phyloP scores from a whole-genome alignment of 2,797 vertebrate genomes.

The Harpagifer antarcticus region DNA sequence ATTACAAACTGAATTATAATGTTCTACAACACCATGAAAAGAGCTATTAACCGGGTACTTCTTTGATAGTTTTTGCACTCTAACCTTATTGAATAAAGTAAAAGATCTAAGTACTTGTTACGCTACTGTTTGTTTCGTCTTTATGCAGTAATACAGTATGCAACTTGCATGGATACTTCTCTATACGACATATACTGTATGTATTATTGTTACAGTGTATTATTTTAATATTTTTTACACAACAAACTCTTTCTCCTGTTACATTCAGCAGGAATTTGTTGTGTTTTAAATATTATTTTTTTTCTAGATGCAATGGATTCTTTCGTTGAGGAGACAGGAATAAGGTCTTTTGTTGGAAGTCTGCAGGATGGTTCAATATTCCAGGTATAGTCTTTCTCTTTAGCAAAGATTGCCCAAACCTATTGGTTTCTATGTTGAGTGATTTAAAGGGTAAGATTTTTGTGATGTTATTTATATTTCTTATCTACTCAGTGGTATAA shows the following conservation, averaged over 20 bases:
- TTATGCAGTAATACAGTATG: background rate
- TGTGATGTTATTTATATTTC: background rate
- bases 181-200: too few species aligned
- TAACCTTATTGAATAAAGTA: too few species aligned
- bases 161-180: background rate
- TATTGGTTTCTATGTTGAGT: background rate
- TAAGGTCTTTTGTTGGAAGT: conserved; percentile 63
- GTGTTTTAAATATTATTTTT: conserved; percentile 6
- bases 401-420: background rate
- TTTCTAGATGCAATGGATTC: conserved; percentile 79
- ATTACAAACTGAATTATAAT: too few species aligned
- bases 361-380: conserved; percentile 63
- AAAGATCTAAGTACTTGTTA: too few species aligned
- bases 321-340: conserved; percentile 70
- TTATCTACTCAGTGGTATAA: background rate
- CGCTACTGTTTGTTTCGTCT: too few species aligned
- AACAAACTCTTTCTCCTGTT: background rate
- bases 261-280: background rate
- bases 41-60: too few species aligned
- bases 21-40: too few species aligned
- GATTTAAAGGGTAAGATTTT: background rate
- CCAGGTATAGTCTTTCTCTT: conserved; percentile 68
- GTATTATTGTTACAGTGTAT: background rate
- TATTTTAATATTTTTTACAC: background rate
- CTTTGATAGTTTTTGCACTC: too few species aligned